Conservation (phyloP, 2,797 vertebrate species). For the Cheirogaleus major region DNA sequence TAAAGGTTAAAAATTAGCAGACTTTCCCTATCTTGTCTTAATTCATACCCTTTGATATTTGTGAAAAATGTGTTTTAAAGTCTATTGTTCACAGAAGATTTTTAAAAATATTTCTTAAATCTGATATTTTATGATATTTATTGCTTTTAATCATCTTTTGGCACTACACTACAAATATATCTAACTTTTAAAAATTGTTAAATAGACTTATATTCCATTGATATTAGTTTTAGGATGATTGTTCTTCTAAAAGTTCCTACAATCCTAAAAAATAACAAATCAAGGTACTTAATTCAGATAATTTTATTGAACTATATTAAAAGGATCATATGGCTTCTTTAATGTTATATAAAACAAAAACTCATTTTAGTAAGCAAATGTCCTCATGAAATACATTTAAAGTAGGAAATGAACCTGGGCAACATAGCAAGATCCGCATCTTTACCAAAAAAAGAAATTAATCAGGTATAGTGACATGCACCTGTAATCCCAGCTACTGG, state of each 20-base stretch:
- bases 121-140: conserved; percentile 25
- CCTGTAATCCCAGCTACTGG: too few relatives aligned
- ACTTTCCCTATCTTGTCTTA: conserved; percentile 1
- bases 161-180: neutral
- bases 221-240: neutral
- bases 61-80: neutral
- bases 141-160: conserved; percentile 30
- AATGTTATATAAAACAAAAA: conserved; percentile 43
- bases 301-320: conserved; percentile 40
- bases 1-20: conserved; percentile 38
- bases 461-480: too few relatives aligned
- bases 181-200: conserved; percentile 46
- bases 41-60: conserved; percentile 33
- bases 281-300: neutral
- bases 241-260: conserved; percentile 7
- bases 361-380: conserved; percentile 25
- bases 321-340: conserved; percentile 12
- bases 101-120: neutral
- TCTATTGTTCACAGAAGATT: neutral
- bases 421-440: too few relatives aligned
- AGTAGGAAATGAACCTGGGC: too few relatives aligned
- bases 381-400: neutral
- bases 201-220: neutral
- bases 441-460: too few relatives aligned
- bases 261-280: conserved; percentile 45